Percentiles rank a stretch among this genome's conserved stretches.
These are phyloP conservation scores for Etheostoma cragini DNA, from an alignment of 2,113 vertebrate genomes.

Conservation along the genomic window DNA sequence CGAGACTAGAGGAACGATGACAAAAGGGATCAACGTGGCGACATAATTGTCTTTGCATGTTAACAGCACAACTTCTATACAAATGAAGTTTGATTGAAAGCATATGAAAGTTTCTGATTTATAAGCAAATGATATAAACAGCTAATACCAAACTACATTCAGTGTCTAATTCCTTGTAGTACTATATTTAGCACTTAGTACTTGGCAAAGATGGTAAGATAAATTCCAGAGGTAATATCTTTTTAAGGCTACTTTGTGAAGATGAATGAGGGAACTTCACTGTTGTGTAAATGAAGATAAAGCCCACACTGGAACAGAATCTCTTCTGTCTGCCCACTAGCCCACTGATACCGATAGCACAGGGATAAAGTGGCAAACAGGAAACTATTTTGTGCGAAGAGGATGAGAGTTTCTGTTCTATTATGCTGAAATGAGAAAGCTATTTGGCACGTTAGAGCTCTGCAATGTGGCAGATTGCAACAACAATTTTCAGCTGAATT, in stretches of 20 bases:
- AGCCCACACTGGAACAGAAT: constrained; percentile 5
- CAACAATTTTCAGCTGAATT: constrained; percentile 23
- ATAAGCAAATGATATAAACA: not conserved
- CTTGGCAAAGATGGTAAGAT: not conserved
- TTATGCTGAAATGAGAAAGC: constrained; percentile 35
- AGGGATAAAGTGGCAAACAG: constrained; percentile 12
- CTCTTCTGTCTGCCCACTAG: not conserved
- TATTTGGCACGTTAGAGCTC: constrained; percentile 21
- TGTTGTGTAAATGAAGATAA: constrained; percentile 28
- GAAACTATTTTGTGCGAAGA: constrained; percentile 31
- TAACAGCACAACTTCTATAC: no score
- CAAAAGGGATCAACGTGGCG: no score
- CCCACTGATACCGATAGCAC: not conserved
- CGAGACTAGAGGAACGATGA: no score
- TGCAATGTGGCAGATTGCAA: not conserved
- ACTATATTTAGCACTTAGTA: not conserved
- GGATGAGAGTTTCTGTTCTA: constrained; percentile 27
- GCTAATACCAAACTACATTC: not conserved
- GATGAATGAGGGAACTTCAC: constrained; percentile 6
- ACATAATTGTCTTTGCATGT: no score
- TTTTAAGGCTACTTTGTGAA: constrained; percentile 22
- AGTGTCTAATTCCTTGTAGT: not conserved
- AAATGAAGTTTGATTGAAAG: not conserved
- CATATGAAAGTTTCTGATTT: not conserved
- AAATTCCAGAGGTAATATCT: not conserved